phyloP scores from a whole-genome alignment of 2,797 vertebrate genomes.

The Leucoraja ocellata region DNA sequence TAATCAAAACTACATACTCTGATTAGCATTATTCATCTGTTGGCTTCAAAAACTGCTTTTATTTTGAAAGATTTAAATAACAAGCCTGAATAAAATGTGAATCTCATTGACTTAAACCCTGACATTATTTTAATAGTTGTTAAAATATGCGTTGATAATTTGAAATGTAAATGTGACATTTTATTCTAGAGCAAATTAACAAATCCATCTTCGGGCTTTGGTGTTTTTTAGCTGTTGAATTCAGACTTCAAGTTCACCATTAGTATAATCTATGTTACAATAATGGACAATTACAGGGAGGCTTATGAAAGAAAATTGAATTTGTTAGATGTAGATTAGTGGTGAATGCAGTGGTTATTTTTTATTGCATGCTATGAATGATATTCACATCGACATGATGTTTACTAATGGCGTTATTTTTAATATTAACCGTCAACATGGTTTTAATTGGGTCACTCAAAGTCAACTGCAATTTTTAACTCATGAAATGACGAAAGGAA shows the following conservation, averaged over 20 bases:
- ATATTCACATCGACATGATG: background rate
- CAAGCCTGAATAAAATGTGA: slow-evolving; percentile 29
- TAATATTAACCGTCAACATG: background rate
- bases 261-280: background rate
- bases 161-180: slow-evolving; percentile 40
- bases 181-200: slow-evolving; percentile 7
- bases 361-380: background rate
- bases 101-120: slow-evolving; percentile 17
- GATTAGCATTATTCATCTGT: slow-evolving; percentile 10
- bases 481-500: background rate
- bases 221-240: background rate
- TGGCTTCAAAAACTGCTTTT: background rate
- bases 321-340: background rate
- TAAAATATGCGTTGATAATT: slow-evolving; percentile 25
- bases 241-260: background rate
- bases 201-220: background rate
- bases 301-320: background rate
- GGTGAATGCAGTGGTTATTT: background rate
- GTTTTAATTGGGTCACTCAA: background rate
- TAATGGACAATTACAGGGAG: slow-evolving; percentile 2
- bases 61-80: slow-evolving; percentile 22
- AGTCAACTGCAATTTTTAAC: background rate
- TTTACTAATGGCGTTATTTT: background rate
- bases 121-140: slow-evolving; percentile 16
- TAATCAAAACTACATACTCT: background rate